Base-by-base conservation (phyloP, 2,888 invertebrate genomes). In the Epirrhoe alternata region DNA sequence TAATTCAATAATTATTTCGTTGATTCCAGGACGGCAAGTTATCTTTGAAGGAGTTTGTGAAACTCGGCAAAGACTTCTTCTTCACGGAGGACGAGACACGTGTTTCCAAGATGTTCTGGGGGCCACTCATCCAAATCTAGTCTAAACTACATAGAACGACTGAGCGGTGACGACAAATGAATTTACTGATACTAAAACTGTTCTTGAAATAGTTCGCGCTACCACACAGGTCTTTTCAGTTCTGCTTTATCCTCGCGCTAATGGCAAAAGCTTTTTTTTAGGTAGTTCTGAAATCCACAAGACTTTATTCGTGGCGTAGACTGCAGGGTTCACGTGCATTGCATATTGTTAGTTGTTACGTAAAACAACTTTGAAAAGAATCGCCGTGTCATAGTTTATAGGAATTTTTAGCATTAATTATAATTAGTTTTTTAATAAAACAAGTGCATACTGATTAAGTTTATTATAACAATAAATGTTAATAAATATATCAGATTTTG, bases 31-130 rank as follows among this genome's bases (percentile, higher is more conserved):
- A 97, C 81, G 97, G 97, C 51, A 96, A 95, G 85, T 84, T 97
- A 62, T 96, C 96, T 17, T 83, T 95, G 64, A 95, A 97, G 82
- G 97, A 97, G 86, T 97, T 97, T 82, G 95, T 97, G 30, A 96
- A 95, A 80, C 94, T 97, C 65, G 97, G 97, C 31, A 95, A 96
- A 68, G 97, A 97, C 72, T 97, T 96, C 85, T 97, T 97, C 88
- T 89, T 96, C 59, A 95, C 96, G 0, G 96, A 97, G 81, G 96
- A 97, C 82, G 95, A 96, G 75, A 94, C 90, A 3, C 94, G 94
- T 74, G 96, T 97, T 68, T 97, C 97, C 77, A 97, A 96, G 89
- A 96, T 97, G 94, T 97, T 97, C 81, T 97, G 97, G 97, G 97
- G 97, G 35, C 97, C 97, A 7, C 90, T 97, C 56, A 94, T 94